These are phyloP conservation scores for Catharus bicknelli DNA, from an alignment of 2,113 vertebrate species.

Conservation along the genomic window DNA sequence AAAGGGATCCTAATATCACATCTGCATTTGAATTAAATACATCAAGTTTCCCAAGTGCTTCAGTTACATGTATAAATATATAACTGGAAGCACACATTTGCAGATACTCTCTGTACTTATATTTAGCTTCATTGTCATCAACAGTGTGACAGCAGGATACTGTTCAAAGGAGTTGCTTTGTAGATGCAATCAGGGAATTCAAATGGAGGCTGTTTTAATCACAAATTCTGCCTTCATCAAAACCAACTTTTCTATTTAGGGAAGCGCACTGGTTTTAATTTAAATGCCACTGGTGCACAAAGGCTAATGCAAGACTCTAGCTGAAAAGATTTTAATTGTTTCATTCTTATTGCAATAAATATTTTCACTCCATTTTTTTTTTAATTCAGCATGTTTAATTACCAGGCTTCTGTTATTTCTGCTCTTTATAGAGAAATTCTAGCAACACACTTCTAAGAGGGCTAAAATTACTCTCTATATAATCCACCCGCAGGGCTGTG, in stretches of 20 bases:
- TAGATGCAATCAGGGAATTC: constrained; percentile 28
- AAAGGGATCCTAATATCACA: background rate
- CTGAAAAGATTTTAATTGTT: constrained; percentile 24
- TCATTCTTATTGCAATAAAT: constrained; percentile 47
- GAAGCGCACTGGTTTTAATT: constrained; percentile 23
- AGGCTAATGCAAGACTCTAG: background rate
- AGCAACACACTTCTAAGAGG: constrained; percentile 2
- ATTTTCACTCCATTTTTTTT: constrained; percentile 8
- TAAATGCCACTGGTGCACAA: constrained; percentile 33
- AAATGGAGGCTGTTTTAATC: constrained; percentile 13
- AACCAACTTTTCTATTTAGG: constrained; percentile 44
- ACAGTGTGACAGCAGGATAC: background rate
- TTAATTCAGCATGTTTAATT: constrained; percentile 26
- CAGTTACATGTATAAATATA: background rate
- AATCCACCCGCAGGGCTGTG: background rate
- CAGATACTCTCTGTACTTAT: background rate
- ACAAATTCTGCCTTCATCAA: constrained; percentile 37
- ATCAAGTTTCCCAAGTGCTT: background rate
- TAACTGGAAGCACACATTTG: background rate
- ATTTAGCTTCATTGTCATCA: constrained; percentile 29
- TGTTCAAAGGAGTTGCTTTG: constrained; percentile 30
- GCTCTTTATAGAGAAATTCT: constrained; percentile 10
- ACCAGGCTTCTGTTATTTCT: constrained; percentile 28
- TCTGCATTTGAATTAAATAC: background rate
- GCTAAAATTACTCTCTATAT: constrained; percentile 23